Evolutionary conservation across 1,140 invertebrate species (phyloP).

Genomic region (Zophobas atratus): DNA sequence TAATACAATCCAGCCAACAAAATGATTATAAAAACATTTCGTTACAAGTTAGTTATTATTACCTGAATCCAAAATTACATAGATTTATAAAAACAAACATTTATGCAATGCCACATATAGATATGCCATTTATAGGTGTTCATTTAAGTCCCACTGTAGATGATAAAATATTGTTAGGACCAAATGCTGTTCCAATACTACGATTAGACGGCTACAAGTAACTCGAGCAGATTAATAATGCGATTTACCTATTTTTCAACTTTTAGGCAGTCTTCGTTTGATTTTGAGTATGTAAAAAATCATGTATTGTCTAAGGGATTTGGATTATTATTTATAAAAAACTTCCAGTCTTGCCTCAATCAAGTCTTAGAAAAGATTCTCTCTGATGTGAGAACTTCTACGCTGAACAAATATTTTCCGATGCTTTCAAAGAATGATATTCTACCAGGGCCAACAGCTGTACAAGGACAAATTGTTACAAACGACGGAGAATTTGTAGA

Average conservation of each 20-base stretch:
- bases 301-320: constrained; percentile 88
- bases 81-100: constrained; percentile 93
- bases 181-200: constrained; percentile 96
- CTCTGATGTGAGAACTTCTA: constrained; percentile 83
- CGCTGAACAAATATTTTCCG: constrained; percentile 91
- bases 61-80: constrained; percentile 84
- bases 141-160: constrained; percentile 98
- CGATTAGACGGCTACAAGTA: constrained; percentile 94
- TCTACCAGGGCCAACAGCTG: constrained; percentile 88
- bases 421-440: constrained; percentile 83
- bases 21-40: constrained; percentile 93
- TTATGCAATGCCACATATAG: constrained; percentile 97
- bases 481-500: constrained; percentile 91
- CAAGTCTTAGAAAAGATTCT: constrained; percentile 90
- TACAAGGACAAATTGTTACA: constrained; percentile 96
- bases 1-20: constrained; percentile 89
- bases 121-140: constrained; percentile 98
- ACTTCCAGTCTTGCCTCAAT: constrained; percentile 84
- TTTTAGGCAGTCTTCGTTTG: constrained; percentile 84
- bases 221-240: constrained; percentile 47
- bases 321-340: constrained; percentile 86
- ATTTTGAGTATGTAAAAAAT: constrained; percentile 85
- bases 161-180: constrained; percentile 94
- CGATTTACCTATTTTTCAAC: not conserved
- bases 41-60: constrained; percentile 97